A percentile compares a stretch with the other conserved stretches of the same genome.
Conservation (phyloP, 2,888 invertebrate genomes). For the Linyphia triangularis region DNA sequence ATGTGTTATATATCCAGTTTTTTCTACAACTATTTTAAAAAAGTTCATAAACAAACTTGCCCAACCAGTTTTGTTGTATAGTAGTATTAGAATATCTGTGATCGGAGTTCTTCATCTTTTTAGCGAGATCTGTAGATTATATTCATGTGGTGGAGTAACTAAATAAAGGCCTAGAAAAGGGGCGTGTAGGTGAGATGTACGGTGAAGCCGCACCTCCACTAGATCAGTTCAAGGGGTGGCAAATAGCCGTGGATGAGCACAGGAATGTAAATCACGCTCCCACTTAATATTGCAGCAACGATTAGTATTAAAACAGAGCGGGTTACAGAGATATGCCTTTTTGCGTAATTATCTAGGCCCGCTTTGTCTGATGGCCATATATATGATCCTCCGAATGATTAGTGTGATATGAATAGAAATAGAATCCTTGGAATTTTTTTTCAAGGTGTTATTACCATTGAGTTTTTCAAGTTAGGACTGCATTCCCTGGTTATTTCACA, state of each 20-base stretch:
- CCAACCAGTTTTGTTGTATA: no score
- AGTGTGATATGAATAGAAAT: constrained; percentile 29
- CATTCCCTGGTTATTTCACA: not conserved
- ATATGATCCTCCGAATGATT: constrained; percentile 19
- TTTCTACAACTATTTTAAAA: no score
- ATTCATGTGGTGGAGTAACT: constrained; percentile 57
- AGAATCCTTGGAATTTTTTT: not conserved
- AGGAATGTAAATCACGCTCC: constrained; percentile 63
- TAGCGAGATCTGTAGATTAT: constrained; percentile 42
- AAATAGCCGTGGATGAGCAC: constrained; percentile 12
- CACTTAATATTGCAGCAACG: constrained; percentile 51
- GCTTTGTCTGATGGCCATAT: constrained; percentile 47
- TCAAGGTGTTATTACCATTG: constrained; percentile 19
- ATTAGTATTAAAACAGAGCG: constrained; percentile 57
- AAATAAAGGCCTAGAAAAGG: constrained; percentile 40
- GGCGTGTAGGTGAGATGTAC: constrained; percentile 44
- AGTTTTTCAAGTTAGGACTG: not conserved
- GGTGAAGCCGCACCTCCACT: constrained; percentile 59
- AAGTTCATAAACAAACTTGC: no score
- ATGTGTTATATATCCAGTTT: no score
- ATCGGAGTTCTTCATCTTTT: no score
- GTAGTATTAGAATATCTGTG: no score
- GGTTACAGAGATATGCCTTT: constrained; percentile 30
- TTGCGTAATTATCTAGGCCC: constrained; percentile 44
- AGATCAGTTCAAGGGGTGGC: constrained; percentile 14